Base-by-base conservation (phyloP, 2,797 vertebrate genomes). In the Morelia viridis region DNA sequence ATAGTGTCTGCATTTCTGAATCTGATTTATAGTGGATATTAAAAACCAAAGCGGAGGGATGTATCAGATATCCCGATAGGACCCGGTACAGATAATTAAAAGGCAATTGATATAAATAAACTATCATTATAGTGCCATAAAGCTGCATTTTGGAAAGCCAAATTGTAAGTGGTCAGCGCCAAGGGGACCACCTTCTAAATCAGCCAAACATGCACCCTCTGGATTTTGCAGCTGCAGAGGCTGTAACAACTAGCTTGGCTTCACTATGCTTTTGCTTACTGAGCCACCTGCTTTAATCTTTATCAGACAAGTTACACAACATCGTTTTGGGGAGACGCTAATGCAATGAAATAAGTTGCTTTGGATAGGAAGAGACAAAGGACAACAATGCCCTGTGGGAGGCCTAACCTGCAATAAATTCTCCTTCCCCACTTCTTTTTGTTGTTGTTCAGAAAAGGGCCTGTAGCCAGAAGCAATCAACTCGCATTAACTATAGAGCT, bases 21-120 rank as follows among this genome's bases (percentile, higher is more conserved):
- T n/a, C 60, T 90, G 92, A 92, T 92, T 92, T 92, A 92, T 88
- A 83, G 92, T 35, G 13, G n/a, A 31, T 65, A 80, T 64, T 84
- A 87, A 84, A 60, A 90, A 60, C 60, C 46, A 83, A 35, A 90
- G 89, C 92, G 88, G 50, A 31, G 56, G 92, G 92, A 87, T 80
- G 41, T 87, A 89, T 92, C 84, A 53, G 83, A n/a, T 90, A 46
- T 87, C 83, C 64, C 84, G 19, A 46, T 58, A 86, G 83, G 62
- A n/a, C n/a, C 68, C 89, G 5, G 58, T 35, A 83, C 85, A 92
- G 85, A 83, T 56, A 80, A 90, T 90, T 92, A 92, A 92, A 92
- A 90, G 6, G 68, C 89, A 83, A 84, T 92, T 83, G 89, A 19
- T 41, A 88, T 46, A 88, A 90, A 88, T 46, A 65, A 64, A 58